Evolutionary conservation across 2,888 invertebrate genomes (phyloP).

Genomic region (Drosophila austrosaltans): DNA sequence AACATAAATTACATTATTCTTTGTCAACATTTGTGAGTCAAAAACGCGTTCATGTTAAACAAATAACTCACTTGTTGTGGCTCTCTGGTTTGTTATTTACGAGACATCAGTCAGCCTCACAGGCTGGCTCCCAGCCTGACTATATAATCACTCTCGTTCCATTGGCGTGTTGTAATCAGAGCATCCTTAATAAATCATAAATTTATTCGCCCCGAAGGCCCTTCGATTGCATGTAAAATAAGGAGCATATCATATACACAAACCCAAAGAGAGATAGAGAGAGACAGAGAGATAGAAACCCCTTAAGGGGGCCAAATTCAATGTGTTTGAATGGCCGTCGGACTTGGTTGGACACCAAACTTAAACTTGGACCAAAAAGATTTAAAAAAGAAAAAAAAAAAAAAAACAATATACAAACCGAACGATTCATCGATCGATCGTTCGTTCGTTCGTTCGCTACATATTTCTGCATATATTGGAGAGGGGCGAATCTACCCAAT

Average conservation of each 20-base stretch:
- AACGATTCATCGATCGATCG: slow-evolving; percentile 11
- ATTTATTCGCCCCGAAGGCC: slow-evolving; percentile 72
- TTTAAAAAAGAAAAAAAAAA: neutral
- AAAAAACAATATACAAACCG: neutral
- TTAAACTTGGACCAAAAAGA: neutral
- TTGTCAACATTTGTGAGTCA: slow-evolving; percentile 79
- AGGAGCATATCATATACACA: slow-evolving; percentile 26
- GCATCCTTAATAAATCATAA: slow-evolving; percentile 83
- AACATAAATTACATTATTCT: slow-evolving; percentile 78
- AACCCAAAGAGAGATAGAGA: neutral
- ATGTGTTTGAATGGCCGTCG: neutral
- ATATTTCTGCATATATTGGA: slow-evolving; percentile 80
- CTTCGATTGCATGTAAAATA: slow-evolving; percentile 60
- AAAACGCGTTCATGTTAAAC: slow-evolving; percentile 78
- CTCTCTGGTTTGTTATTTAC: slow-evolving; percentile 66
- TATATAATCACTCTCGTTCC: slow-evolving; percentile 12
- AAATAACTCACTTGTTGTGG: slow-evolving; percentile 72
- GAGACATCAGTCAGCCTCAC: slow-evolving; percentile 73
- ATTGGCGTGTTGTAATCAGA: slow-evolving; percentile 81
- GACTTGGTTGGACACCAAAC: no score
- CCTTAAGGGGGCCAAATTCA: neutral
- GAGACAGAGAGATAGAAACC: neutral
- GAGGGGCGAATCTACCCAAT: slow-evolving; percentile 8
- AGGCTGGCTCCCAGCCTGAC: slow-evolving; percentile 13
- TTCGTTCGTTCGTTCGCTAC: slow-evolving; percentile 34